Conservation (phyloP, 2,113 vertebrate genomes). For the Dryoscopus gambensis region DNA sequence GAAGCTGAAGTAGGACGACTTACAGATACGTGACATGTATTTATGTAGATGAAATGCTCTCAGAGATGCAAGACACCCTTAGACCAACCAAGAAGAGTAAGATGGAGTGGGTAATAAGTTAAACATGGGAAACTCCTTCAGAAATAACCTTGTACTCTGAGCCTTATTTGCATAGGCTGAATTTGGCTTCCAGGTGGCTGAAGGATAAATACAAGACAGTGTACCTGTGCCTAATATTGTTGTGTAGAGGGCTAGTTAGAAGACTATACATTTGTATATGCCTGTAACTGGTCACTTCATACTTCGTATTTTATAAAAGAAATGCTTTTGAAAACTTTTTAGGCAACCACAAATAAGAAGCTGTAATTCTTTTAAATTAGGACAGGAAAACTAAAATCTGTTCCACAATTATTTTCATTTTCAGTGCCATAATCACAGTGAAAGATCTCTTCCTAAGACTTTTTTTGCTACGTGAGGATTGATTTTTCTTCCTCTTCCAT, state of each 20-base stretch:
- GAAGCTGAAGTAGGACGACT: not conserved
- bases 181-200: not conserved
- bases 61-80: not conserved
- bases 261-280: not conserved
- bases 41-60: not conserved
- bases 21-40: fast-evolving
- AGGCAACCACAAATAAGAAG: not conserved
- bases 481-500: not conserved
- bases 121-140: not conserved
- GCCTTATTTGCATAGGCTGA: not conserved
- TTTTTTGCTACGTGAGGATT: not conserved
- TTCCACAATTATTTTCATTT: not conserved
- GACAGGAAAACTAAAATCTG: not conserved
- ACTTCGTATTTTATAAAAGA: not conserved
- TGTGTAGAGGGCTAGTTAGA: not conserved
- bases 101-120: not conserved
- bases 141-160: not conserved
- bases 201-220: not conserved
- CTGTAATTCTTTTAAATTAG: not conserved
- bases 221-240: not conserved
- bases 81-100: not conserved
- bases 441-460: not conserved
- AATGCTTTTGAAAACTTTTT: not conserved
- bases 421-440: not conserved
- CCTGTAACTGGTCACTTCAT: not conserved